Evolutionary conservation across 2,113 vertebrate species (phyloP), one percentile per base, ranked within the genome.

Genomic region (crab-eating macaque (Macaca fascicularis)): DNA sequence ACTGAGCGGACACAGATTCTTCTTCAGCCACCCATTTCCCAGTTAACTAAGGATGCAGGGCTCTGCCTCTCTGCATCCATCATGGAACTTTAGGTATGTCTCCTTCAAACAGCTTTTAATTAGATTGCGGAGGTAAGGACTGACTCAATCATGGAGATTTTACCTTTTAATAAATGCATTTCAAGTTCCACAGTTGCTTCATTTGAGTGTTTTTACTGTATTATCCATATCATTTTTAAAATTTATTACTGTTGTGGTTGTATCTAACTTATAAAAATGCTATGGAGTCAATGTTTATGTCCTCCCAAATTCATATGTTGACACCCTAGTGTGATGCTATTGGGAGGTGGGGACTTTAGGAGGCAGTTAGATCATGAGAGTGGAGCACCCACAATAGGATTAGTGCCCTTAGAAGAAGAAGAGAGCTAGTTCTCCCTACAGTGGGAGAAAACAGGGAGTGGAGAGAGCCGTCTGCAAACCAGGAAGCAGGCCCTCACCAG

Each of bases 1-100:
- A 14, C 1, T 14, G 40, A 55, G n/a, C 6, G 6, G n/a, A 17
- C 1, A 1, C 0, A 3, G 64, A 9, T 16, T 20, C 61, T 48
- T 25, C 35, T 3, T 48, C 45, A 35, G 22, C 22, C 20, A 7
- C 25, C 12, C 6, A 1, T 0, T 4, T 40, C 14, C 38, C 32
- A 11, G 8, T 0, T 10, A 19, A 43, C 45, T 10, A 19, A 43
- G 50, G 19, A 45, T 1, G 0, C 11, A 13, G 20, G 40, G 57
- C 10, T 57, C 0, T 14, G 9, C 6, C n/a, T 19, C 38, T 9
- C 13, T 5, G n/a, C 25, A 7, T 6, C 2, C 2, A 25, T 30
- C 82, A 9, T 23, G 13, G 20, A 23, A 25, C 23, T 35, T 57
- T 8, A n/a, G 9, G 23, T 5, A 9, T 52, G 20, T 45, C 22